phyloP scores from a whole-genome alignment of 2,113 vertebrate species.

The Plectropomus leopardus region DNA sequence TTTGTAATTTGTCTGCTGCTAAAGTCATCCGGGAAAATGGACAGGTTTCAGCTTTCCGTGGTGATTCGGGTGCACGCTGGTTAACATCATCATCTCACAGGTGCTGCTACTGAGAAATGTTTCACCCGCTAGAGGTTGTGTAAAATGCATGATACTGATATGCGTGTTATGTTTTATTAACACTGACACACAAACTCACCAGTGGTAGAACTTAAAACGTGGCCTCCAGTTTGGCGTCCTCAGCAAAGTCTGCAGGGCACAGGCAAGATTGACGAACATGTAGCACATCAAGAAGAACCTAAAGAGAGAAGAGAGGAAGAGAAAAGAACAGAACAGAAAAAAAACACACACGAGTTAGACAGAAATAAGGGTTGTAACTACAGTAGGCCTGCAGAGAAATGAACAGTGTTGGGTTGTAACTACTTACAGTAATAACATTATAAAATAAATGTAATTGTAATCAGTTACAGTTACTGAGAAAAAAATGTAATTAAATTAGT shows the following conservation, averaged over 20 bases:
- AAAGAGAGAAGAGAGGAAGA: conserved; percentile 7
- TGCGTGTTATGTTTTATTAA: neutral
- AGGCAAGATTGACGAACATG: conserved; percentile 99
- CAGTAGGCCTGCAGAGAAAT: neutral
- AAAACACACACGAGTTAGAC: neutral
- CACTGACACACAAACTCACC: conserved; percentile 83
- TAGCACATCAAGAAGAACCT: conserved; percentile 99
- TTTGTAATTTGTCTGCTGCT: neutral
- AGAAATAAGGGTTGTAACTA: neutral
- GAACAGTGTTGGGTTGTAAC: too few species aligned
- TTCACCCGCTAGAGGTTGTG: neutral
- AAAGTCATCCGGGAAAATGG: neutral
- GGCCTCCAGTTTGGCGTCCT: conserved; percentile 98
- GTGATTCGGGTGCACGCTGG: neutral
- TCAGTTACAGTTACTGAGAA: too few species aligned
- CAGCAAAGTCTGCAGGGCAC: conserved; percentile 95
- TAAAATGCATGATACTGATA: neutral
- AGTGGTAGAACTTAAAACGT: conserved; percentile 98
- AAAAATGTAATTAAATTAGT: too few species aligned
- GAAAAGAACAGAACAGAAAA: neutral
- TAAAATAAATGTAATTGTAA: too few species aligned
- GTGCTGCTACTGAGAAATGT: neutral
- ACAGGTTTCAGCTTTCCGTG: neutral
- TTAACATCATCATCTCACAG: neutral
- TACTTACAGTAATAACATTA: too few species aligned